Conservation (phyloP, 2,113 vertebrate species). For the Garra rufa region DNA sequence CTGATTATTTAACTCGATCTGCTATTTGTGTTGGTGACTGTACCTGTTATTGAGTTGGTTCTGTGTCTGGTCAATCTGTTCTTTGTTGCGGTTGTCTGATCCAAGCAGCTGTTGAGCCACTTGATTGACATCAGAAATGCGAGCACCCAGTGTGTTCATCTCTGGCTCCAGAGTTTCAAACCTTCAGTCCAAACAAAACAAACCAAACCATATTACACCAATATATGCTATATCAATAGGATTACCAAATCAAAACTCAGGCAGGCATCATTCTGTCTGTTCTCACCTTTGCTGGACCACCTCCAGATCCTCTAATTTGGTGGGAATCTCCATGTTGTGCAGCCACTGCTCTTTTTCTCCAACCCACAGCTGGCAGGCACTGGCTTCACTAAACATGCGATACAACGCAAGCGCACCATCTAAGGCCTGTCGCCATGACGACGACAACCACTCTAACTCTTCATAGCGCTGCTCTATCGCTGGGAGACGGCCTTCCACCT, state of each 20-base stretch:
- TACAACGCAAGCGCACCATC: conserved; percentile 86
- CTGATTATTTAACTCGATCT: neutral
- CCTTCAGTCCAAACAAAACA: conserved; percentile 66
- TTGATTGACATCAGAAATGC: conserved; percentile 85
- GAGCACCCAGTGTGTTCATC: conserved; percentile 85
- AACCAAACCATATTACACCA: neutral
- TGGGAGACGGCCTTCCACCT: conserved; percentile 81
- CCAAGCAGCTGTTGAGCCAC: conserved; percentile 83
- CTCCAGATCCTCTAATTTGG: conserved; percentile 92
- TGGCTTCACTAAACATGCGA: conserved; percentile 92
- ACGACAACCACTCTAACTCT: conserved; percentile 81
- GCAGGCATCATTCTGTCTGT: neutral
- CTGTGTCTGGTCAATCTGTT: conserved; percentile 83
- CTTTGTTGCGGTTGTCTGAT: conserved; percentile 81
- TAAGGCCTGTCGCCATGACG: conserved; percentile 79
- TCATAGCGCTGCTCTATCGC: conserved; percentile 82
- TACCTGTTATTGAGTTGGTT: conserved; percentile 83
- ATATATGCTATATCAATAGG: neutral
- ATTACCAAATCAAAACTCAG: neutral
- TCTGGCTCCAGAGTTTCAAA: conserved; percentile 96
- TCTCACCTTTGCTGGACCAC: conserved; percentile 91
- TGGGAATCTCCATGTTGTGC: conserved; percentile 84
- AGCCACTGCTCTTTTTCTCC: conserved; percentile 96
- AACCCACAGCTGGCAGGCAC: conserved; percentile 92
- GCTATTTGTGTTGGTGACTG: neutral